Evolutionary conservation across 1,140 invertebrate species (phyloP).

Genomic region (Scylla paramamosain): DNA sequence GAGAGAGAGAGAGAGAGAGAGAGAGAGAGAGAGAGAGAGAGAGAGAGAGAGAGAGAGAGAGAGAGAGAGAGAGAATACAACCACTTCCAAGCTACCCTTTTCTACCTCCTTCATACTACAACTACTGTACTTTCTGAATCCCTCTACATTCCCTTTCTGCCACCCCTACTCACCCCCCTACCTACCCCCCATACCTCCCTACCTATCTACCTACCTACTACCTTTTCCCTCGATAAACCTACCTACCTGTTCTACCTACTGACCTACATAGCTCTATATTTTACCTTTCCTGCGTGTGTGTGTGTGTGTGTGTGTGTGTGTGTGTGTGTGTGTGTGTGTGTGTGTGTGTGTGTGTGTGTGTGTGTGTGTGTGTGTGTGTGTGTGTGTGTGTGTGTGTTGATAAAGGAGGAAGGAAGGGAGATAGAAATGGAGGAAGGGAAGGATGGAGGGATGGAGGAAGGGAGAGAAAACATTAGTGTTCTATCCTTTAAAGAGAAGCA

Average conservation of each 20-base stretch:
- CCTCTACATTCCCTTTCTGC: not conserved
- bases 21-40: conserved; percentile 9
- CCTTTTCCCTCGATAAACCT: not conserved
- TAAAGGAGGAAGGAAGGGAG: not conserved
- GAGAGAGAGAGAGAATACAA: conserved; percentile 13
- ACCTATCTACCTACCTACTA: not conserved
- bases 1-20: conserved; percentile 10
- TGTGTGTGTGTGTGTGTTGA: not conserved
- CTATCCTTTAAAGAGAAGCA: not conserved
- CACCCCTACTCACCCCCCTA: not conserved
- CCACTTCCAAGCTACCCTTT: not conserved
- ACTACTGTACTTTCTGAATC: not conserved
- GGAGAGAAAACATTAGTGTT: not conserved
- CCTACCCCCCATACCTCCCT: not conserved
- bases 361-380: not conserved
- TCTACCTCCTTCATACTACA: not conserved
- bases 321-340: not conserved
- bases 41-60: not conserved
- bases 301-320: not conserved
- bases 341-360: not conserved
- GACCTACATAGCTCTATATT: conserved; percentile 13
- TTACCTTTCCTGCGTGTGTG: not conserved
- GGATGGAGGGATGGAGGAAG: not conserved
- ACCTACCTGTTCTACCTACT: not conserved
- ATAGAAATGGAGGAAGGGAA: not conserved